Evolutionary conservation across 1,140 invertebrate genomes (phyloP).

Genomic region (Conus ventricosus): DNA sequence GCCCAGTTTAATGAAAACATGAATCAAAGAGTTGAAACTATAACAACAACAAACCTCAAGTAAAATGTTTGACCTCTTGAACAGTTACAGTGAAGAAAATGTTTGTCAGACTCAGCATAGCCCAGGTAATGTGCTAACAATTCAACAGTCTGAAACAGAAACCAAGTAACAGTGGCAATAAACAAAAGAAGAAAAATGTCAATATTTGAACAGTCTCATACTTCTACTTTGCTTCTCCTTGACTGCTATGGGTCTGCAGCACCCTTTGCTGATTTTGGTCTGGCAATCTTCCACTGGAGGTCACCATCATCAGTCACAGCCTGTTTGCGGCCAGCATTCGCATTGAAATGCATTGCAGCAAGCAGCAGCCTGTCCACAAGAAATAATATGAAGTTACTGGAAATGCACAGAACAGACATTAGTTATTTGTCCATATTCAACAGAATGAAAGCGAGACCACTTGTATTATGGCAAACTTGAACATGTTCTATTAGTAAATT

Average conservation of each 20-base stretch:
- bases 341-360: conserved; percentile 47
- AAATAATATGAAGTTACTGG: background rate
- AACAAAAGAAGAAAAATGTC: background rate
- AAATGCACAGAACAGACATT: background rate
- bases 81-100: no score
- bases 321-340: conserved; percentile 33
- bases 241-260: background rate
- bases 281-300: background rate
- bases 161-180: no score
- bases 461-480: background rate
- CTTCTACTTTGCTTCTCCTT: background rate
- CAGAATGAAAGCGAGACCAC: background rate
- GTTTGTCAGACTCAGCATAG: no score
- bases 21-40: no score
- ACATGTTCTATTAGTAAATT: background rate
- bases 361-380: conserved; percentile 31
- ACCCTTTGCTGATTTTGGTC: conserved; percentile 41
- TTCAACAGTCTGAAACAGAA: background rate
- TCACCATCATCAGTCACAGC: conserved; percentile 32
- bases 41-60: background rate
- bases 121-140: background rate
- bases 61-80: background rate
- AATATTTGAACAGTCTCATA: background rate
- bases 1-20: no score
- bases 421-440: background rate